These are phyloP conservation scores for Platichthys flesus DNA, from an alignment of 2,113 vertebrate genomes.

Conservation along the genomic window DNA sequence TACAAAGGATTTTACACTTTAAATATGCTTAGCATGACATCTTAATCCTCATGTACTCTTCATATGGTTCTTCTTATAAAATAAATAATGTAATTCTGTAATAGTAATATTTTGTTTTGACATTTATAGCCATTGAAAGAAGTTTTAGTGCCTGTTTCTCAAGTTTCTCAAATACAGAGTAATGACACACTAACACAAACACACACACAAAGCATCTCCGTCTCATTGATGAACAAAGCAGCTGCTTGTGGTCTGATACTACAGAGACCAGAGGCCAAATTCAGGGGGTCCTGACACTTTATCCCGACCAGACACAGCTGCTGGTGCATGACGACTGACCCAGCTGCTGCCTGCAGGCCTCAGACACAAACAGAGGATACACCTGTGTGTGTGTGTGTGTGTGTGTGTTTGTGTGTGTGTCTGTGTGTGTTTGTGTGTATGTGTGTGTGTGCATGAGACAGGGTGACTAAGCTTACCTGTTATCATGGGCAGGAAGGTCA, in stretches of 20 bases:
- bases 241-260: slow-evolving; percentile 23
- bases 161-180: too few relatives aligned
- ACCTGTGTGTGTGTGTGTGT: slow-evolving; percentile 32
- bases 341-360: slow-evolving; percentile 42
- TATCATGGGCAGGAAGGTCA: slow-evolving; percentile 11
- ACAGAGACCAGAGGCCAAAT: slow-evolving; percentile 8
- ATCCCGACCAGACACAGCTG: slow-evolving; percentile 28
- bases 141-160: too few relatives aligned
- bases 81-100: neutral
- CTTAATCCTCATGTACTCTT: neutral
- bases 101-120: neutral
- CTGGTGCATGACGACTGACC: slow-evolving; percentile 18
- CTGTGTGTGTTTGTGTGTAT: slow-evolving; percentile 32
- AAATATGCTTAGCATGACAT: too few relatives aligned
- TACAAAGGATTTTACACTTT: neutral
- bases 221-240: neutral
- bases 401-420: neutral
- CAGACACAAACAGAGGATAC: slow-evolving; percentile 51
- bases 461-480: slow-evolving; percentile 32
- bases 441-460: slow-evolving; percentile 25
- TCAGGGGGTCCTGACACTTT: slow-evolving; percentile 11
- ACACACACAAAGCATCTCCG: neutral
- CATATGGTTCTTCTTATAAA: neutral
- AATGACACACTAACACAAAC: neutral
- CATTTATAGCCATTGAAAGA: too few relatives aligned